phyloP scores from a whole-genome alignment of 2,797 vertebrate genomes.

The Eupleurogrammus muticus region DNA sequence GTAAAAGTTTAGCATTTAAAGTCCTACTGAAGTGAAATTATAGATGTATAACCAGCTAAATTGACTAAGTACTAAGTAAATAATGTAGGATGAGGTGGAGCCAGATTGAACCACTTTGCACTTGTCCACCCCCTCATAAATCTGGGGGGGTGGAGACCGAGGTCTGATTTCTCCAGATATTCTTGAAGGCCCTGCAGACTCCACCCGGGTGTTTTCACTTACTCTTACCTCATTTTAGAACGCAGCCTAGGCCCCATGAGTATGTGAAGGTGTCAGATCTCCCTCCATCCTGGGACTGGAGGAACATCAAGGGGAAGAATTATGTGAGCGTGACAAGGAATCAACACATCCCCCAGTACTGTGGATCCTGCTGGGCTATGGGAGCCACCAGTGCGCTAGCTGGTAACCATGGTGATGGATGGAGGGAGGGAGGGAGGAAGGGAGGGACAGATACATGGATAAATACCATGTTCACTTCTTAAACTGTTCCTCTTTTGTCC shows the following conservation, averaged over 20 bases:
- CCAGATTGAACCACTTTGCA: too few species aligned
- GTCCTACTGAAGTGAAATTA: background rate
- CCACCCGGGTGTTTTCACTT: too few species aligned
- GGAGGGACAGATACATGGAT: background rate
- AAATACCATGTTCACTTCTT: background rate
- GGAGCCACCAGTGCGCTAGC: slow-evolving; percentile 94
- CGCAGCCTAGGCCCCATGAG: slow-evolving; percentile 86
- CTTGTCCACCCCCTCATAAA: too few species aligned
- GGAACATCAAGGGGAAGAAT: slow-evolving; percentile 87
- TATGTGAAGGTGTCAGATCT: slow-evolving; percentile 78
- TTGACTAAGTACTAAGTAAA: too few species aligned
- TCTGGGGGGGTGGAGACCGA: too few species aligned
- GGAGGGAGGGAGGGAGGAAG: background rate
- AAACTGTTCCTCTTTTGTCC: background rate
- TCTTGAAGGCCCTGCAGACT: too few species aligned
- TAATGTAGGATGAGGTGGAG: background rate
- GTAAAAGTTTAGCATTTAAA: background rate
- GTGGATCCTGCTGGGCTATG: slow-evolving; percentile 96
- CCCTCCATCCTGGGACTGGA: slow-evolving; percentile 92
- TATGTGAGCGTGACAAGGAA: slow-evolving; percentile 91
- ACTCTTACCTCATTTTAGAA: slow-evolving; percentile 70
- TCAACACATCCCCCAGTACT: slow-evolving; percentile 97
- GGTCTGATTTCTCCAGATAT: background rate
- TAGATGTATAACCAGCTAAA: background rate
- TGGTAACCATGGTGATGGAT: slow-evolving; percentile 81